Conservation (phyloP, 1,140 invertebrate genomes). For the Bombus picipes region DNA sequence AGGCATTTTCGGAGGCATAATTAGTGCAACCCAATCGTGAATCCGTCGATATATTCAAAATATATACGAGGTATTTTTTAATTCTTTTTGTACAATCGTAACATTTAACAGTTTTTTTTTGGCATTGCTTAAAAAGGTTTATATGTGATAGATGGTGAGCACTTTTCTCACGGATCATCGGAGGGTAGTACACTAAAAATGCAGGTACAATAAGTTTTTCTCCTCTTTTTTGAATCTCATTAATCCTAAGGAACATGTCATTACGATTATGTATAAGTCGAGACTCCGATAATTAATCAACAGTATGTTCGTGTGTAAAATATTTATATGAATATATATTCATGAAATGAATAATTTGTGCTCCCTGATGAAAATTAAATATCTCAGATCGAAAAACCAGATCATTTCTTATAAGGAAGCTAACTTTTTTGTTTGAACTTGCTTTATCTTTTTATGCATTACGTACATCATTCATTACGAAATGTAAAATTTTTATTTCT, state of each 20-base stretch:
- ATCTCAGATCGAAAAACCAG: slow-evolving; percentile 43
- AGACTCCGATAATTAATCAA: slow-evolving; percentile 57
- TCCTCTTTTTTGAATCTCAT: slow-evolving; percentile 31
- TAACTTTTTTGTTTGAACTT: slow-evolving; percentile 35
- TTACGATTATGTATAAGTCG: slow-evolving; percentile 48
- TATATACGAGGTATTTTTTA: slow-evolving; percentile 51
- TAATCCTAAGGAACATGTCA: slow-evolving; percentile 72
- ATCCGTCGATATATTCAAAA: slow-evolving; percentile 40
- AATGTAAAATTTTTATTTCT: slow-evolving; percentile 43
- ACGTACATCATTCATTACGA: slow-evolving; percentile 26
- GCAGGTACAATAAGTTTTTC: slow-evolving; percentile 14
- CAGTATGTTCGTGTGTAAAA: slow-evolving; percentile 69
- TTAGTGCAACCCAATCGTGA: slow-evolving; percentile 47
- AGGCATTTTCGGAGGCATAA: slow-evolving; percentile 64
- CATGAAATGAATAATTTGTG: slow-evolving; percentile 69
- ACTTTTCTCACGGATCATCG: slow-evolving; percentile 50
- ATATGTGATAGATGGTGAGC: slow-evolving; percentile 66
- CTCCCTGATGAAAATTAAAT: slow-evolving; percentile 71
- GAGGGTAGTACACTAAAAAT: slow-evolving; percentile 46
- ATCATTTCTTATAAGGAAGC: slow-evolving; percentile 62
- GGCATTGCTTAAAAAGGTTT: slow-evolving; percentile 36
- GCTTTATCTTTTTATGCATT: slow-evolving; percentile 13
- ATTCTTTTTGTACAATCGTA: slow-evolving; percentile 19
- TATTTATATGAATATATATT: slow-evolving; percentile 73
- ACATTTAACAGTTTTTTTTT: slow-evolving; percentile 48